Conservation (phyloP, 1,140 invertebrate species). For the Neodiprion virginianus region DNA sequence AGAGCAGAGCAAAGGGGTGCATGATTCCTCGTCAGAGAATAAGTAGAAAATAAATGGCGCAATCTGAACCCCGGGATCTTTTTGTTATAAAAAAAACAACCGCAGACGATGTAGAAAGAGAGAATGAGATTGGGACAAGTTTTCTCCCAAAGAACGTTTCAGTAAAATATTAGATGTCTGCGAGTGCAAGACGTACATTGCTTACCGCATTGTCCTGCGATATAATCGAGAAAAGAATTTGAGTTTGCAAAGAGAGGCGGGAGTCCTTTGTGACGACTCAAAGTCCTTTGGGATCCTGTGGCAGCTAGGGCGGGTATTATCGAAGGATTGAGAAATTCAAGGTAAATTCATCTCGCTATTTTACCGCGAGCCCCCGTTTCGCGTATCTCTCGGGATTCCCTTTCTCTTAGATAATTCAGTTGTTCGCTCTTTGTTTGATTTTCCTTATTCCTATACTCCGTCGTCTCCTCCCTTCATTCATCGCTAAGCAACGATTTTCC, state of each 20-base stretch:
- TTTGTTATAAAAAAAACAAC: too few species aligned
- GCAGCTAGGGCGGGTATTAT: background rate
- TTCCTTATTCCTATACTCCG: background rate
- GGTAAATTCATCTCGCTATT: background rate
- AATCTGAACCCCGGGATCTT: too few species aligned
- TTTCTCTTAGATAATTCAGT: constrained; percentile 5
- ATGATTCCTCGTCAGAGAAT: background rate
- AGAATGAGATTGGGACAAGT: too few species aligned
- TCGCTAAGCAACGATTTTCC: too few species aligned
- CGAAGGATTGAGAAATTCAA: background rate
- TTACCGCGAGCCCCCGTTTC: background rate
- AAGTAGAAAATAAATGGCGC: background rate
- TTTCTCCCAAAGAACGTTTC: too few species aligned
- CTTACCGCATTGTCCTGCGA: too few species aligned
- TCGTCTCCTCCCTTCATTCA: too few species aligned
- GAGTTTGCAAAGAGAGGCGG: background rate
- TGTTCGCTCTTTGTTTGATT: background rate
- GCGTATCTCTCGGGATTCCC: background rate
- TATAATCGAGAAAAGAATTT: background rate
- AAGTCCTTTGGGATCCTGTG: background rate
- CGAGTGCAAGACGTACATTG: too few species aligned
- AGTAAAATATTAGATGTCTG: too few species aligned
- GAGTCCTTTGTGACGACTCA: background rate
- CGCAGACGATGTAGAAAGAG: too few species aligned
- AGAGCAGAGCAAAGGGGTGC: background rate